Evolutionary conservation across 2,797 vertebrate species (phyloP), one percentile per base, ranked within the genome.

Genomic region (Pipistrellus nathusii): DNA sequence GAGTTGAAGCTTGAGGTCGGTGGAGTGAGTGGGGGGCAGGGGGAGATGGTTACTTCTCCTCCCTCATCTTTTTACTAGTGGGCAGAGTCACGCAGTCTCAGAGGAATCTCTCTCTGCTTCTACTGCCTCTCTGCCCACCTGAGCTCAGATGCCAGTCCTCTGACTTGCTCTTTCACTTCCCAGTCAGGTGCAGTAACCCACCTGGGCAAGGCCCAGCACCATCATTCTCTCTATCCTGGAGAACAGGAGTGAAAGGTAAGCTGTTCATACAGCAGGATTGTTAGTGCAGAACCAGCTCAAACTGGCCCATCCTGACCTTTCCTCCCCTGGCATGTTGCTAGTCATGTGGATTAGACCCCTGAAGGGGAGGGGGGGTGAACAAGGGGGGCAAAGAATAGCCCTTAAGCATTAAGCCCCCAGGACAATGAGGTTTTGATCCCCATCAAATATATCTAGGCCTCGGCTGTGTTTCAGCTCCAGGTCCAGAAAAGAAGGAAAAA

Each of bases 281-380:
- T 30, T 4, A 8, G 35, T 21, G 17, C 77, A 44, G 55, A 62
- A 62, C 17, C 77, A 44, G 77, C 38, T 30, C 35, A 13, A 11
- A 30, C 77, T 3, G 53, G 77, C 53, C 53, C 53, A 17, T 80
- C 53, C 53, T 18, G 35, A 32, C 17, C 7, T 68, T 68, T 68
- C 64, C n/a, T 32, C 64, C 64, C 17, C 64, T 68, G 64, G 64
- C n/a, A 68, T 18, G 17, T 20, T 66, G n/a, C n/a, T 32, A 32
- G n/a, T 10, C 64, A 66, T 68, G 64, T 32, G 8, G n/a, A 9
- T 68, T 68, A 68, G 17, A 68, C n/a, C n/a, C 17, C 17, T 8
- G 32, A 8, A 17, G 17, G 1, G n/a, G n/a, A 17, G 17, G 7
- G 2, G 3, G 30, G 4, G 17, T 32, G 8, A 35, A 35, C 8